These are phyloP conservation scores for Dissostichus mawsoni DNA, from an alignment of 2,113 vertebrate genomes.

Conservation along the genomic window DNA sequence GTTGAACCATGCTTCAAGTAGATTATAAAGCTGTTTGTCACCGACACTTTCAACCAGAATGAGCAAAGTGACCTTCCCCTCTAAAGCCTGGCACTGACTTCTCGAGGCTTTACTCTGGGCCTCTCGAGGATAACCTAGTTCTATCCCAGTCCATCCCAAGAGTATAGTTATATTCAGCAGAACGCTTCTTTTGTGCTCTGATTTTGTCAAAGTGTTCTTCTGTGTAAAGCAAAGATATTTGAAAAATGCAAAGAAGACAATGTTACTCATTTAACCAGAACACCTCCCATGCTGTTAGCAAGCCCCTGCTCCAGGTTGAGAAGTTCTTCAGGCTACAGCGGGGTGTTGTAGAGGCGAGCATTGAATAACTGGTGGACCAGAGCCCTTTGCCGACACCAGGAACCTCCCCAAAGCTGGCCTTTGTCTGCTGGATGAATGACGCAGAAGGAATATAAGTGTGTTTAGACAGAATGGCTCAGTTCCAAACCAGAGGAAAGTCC, in stretches of 20 bases:
- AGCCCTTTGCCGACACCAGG: background rate
- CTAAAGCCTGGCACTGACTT: conserved; percentile 30
- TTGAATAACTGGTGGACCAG: conserved; percentile 3
- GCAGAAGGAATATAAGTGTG: conserved; percentile 45
- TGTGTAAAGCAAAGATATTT: conserved; percentile 20
- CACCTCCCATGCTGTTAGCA: conserved; percentile 7
- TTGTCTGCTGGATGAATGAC: conserved; percentile 65
- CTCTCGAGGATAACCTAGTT: conserved; percentile 71
- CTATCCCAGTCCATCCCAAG: conserved; percentile 57
- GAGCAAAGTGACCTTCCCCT: conserved; percentile 26
- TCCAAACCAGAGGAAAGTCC: conserved; percentile 46
- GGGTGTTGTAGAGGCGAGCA: background rate
- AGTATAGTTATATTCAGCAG: conserved; percentile 73
- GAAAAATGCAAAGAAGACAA: conserved; percentile 26
- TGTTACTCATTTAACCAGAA: conserved; percentile 3
- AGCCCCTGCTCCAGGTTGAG: conserved; percentile 26
- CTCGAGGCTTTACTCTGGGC: conserved; percentile 50
- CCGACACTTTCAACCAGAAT: conserved; percentile 17
- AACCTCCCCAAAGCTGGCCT: conserved; percentile 48
- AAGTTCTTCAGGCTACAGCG: background rate
- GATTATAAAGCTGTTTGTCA: conserved; percentile 40
- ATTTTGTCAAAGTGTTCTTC: conserved; percentile 54
- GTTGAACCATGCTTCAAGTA: conserved; percentile 18
- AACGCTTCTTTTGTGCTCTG: conserved; percentile 55
- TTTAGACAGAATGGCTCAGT: conserved; percentile 38